Base-by-base conservation (phyloP, 1,140 invertebrate genomes). In the Saccostrea glomerata region DNA sequence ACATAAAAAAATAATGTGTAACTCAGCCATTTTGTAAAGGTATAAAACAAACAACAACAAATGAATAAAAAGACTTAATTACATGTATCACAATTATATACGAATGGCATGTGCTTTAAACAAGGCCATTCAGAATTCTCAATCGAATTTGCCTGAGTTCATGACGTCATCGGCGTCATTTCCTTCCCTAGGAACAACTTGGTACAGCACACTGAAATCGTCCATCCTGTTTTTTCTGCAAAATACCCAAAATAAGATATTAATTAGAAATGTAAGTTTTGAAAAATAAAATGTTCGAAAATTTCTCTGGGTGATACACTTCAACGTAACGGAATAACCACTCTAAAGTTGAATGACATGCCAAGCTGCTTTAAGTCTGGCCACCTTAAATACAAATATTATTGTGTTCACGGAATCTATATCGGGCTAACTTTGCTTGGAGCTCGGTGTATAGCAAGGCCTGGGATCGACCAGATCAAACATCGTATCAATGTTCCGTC, bases 201-300 rank as follows among this genome's bases (percentile, higher is more conserved):
- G 70, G 70, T 15, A 77, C 70, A 15, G 13, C 70, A 36, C 70
- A 77, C 25, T 77, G 70, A 77, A 77, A 77, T 12, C 25, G 70
- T 17, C 70, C 70, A 36, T 25, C 25, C 70, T 77, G 70, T 36
- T 77, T 77, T 30, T 25, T 77, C 70, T 77, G 30, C 70, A 77
- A 77, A 36, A 77, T 4, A 77, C 47, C 5, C 47, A 47, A 47
- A 47, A 47, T 7, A 47, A 1, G 9, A 47, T 47, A 47, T 47
- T 7, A 47, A 63, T 17, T 17, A 20, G 5, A 63, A 63, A 17
- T 1, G 58, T 60, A 60, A 60, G 20, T 60, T 47, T 47, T 7
- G 6, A 36, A 36, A 36, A 36, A 58, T 58, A 58, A 20, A 60
- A 13, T 60, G 13, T 60, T 60, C 12, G 20, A 60, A 60, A 15